Evolutionary conservation across 2,797 vertebrate species (phyloP), one percentile per base, ranked within the genome.

Genomic region (Salmo trutta): DNA sequence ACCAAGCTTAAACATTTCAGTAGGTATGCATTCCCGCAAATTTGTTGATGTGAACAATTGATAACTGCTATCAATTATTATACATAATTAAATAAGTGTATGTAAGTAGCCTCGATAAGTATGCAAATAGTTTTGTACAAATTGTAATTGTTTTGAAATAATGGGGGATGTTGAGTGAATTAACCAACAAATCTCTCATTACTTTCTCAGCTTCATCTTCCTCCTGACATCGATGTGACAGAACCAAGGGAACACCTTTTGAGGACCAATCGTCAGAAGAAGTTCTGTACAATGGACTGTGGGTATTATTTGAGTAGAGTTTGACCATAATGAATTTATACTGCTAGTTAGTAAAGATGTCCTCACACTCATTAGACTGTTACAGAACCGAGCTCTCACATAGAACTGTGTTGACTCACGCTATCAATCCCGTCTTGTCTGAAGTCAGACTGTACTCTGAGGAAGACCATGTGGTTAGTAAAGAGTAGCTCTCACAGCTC

Each of bases 1-100:
- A 94, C 90, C 93, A 93, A 86, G 93, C 93, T 78, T 95, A 92
- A 91, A 86, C 83, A 82, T 81, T 80, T 85, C 81, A 90, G 89
- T 87, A 85, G 65, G 92, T 93, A 82, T 77, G 69, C 51, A 59
- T 27, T 1, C 7, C 7, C 31, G 10, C 21, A 7, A 71, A 71
- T 19, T 27, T 75, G 12, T 66, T 68, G 10, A n/a, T 36, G 17
- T 12, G 41, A n/a, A 66, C 10, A 2, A 1, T 4, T 29, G 15
- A 66, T 16, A 66, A 66, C 15, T 5, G 41, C 21, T 31, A 47
- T 66, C 5, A 21, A 21, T 59, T 59, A 59, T 31, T 66, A 66
- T 47, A 2, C 41, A 47, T 47, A 47, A 10, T 47, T 47, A 10
- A 36, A 36, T 36, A 36, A 47, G 8, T 47, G 41, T 47, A 47